Evolutionary conservation across 2,888 invertebrate genomes (phyloP), one percentile per base, ranked within the genome.

Genomic region (Arctia plantaginis): DNA sequence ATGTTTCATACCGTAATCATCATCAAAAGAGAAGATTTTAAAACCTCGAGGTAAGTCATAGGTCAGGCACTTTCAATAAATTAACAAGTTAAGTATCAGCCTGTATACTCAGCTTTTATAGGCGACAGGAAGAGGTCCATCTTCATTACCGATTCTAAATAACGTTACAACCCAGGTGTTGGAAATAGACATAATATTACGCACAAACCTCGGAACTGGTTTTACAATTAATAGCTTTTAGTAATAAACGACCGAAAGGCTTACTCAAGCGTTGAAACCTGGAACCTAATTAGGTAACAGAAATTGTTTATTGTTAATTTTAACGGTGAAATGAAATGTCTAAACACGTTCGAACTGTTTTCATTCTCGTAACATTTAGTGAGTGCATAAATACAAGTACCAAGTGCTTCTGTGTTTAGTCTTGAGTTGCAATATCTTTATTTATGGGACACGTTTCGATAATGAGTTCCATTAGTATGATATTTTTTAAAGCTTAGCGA

Each of bases 171-270:
- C 27, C 27, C 66, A 66, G 41, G 66, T 27, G 66, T 44, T 66
- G 27, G 41, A 8, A 44, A 41, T 41, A 27, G 18, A 12, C 0
- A 66, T 66, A 66, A 27, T 10, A 30, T 67, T 67, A 44, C 3
- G 27, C 66, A 44, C 30, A 67, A 67, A 44, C 20, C 6, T 30
- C 15, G 27, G 27, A 41, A 44, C 44, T 44, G 44, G 27, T 67
- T 66, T n/a, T 18, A 18, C 66, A 66, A 41, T 44, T 30, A 67
- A 67, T 44, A 44, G 66, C 66, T 67, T 67, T 44, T 67, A 44
- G 20, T 44, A 27, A 67, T 67, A 44, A 44, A 44, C 44, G 41
- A 30, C 18, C 10, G 44, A 20, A 67, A 62, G 7, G 30, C 30
- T 2, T 27, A 8, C 41, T 41, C 15, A 6, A 30, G 20, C 30